Conservation (phyloP, 2,888 invertebrate species). For the Dicyrtomina minuta region DNA sequence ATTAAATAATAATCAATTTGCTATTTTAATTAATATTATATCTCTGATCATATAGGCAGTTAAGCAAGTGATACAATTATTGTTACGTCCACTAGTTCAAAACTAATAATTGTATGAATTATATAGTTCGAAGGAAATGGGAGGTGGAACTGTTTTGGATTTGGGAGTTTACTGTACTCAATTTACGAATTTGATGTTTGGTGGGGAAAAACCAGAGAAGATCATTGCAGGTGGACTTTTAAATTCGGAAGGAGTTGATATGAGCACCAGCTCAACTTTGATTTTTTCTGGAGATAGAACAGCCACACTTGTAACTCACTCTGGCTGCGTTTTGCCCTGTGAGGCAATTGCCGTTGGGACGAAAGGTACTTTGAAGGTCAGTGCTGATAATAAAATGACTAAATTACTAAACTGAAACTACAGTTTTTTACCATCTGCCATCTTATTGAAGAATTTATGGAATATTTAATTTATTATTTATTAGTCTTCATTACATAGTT, state of each 20-base stretch:
- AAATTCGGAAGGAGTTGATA: conserved; percentile 72
- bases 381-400: conserved; percentile 58
- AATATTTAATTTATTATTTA: not conserved
- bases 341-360: conserved; percentile 69
- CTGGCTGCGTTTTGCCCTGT: conserved; percentile 63
- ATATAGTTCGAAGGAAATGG: conserved; percentile 62
- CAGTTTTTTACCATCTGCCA: too few species aligned
- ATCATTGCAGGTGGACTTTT: conserved; percentile 70
- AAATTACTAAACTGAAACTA: not conserved
- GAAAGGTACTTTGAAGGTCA: conserved; percentile 68
- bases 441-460: not conserved
- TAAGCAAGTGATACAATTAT: too few species aligned
- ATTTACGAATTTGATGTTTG: conserved; percentile 69
- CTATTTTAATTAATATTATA: too few species aligned
- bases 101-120: too few species aligned
- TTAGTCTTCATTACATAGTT: too few species aligned
- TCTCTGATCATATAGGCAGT: too few species aligned
- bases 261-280: conserved; percentile 67
- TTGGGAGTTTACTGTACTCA: conserved; percentile 77
- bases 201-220: conserved; percentile 67
- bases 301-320: conserved; percentile 64
- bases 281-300: conserved; percentile 66
- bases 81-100: too few species aligned
- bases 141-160: conserved; percentile 75
- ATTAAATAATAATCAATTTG: too few species aligned